These are phyloP conservation scores for Halictus rubicundus DNA, from an alignment of 1,140 invertebrate genomes.

Conservation along the genomic window DNA sequence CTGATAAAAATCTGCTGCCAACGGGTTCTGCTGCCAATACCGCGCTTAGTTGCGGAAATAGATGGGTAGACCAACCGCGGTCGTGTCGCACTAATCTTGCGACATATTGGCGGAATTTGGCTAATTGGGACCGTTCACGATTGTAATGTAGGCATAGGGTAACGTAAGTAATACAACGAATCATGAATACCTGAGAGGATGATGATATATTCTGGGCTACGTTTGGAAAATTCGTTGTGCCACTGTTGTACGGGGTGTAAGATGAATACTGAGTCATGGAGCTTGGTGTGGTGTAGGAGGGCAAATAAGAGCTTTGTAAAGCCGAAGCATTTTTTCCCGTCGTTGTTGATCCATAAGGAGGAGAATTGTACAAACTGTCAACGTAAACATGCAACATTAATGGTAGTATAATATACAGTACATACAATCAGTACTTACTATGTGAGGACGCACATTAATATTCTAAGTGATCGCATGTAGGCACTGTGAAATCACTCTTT, in stretches of 20 bases:
- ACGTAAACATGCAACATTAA: not conserved
- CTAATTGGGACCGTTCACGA: too few species aligned
- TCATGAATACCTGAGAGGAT: conserved; percentile 82
- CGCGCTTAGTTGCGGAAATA: too few species aligned
- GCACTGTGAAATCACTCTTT: too few species aligned
- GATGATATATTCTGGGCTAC: conserved; percentile 84
- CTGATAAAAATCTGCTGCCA: too few species aligned
- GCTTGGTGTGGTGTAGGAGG: conserved; percentile 75
- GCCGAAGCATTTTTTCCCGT: conserved; percentile 79
- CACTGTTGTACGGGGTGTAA: conserved; percentile 83
- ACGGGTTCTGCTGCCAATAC: too few species aligned
- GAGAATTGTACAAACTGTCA: conserved; percentile 74
- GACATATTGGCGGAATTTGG: too few species aligned
- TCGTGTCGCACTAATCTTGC: too few species aligned
- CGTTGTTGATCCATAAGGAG: conserved; percentile 72
- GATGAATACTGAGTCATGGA: conserved; percentile 82
- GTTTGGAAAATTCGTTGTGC: conserved; percentile 78
- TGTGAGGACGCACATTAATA: too few species aligned
- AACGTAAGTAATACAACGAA: not conserved
- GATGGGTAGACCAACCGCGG: too few species aligned
- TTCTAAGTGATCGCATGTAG: too few species aligned
- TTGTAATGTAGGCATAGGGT: too few species aligned
- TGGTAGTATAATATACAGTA: not conserved
- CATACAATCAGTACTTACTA: too few species aligned
- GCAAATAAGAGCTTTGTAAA: conserved; percentile 78